Percentiles rank a stretch among this genome's conserved stretches.
These are phyloP conservation scores for Gasterosteus aculeatus DNA, from an alignment of 2,113 vertebrate species.

Conservation along the genomic window DNA sequence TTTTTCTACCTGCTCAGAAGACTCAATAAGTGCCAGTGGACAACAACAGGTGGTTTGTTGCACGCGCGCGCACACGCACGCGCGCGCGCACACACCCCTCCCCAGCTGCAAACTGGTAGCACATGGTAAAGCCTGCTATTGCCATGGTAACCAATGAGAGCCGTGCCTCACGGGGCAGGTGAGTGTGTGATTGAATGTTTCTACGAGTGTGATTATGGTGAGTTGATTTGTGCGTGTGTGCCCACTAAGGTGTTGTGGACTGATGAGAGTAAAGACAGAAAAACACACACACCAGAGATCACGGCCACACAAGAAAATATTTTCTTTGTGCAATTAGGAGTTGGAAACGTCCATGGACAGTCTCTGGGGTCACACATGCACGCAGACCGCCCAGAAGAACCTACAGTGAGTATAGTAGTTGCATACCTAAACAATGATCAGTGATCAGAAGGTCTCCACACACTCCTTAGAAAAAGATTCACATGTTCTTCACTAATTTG, in stretches of 20 bases:
- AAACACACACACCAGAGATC: background rate
- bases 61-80: constrained; percentile 8
- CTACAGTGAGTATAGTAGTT: background rate
- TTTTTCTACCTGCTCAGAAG: background rate
- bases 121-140: constrained; percentile 15
- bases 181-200: background rate
- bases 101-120: constrained; percentile 8
- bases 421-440: background rate
- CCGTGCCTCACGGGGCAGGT: constrained; percentile 17
- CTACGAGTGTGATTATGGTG: background rate
- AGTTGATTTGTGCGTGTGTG: background rate
- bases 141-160: constrained; percentile 41
- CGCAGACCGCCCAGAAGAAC: background rate
- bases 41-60: constrained; percentile 38
- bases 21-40: constrained; percentile 7
- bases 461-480: background rate
- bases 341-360: too few relatives aligned
- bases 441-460: background rate
- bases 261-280: background rate
- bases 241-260: background rate
- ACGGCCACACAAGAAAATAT: background rate
- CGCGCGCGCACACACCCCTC: constrained; percentile 4
- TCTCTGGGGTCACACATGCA: background rate
- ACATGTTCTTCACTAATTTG: background rate
- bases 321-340: background rate